These are phyloP conservation scores for Zeuzera pyrina DNA, from an alignment of 2,888 invertebrate species.

Conservation along the genomic window DNA sequence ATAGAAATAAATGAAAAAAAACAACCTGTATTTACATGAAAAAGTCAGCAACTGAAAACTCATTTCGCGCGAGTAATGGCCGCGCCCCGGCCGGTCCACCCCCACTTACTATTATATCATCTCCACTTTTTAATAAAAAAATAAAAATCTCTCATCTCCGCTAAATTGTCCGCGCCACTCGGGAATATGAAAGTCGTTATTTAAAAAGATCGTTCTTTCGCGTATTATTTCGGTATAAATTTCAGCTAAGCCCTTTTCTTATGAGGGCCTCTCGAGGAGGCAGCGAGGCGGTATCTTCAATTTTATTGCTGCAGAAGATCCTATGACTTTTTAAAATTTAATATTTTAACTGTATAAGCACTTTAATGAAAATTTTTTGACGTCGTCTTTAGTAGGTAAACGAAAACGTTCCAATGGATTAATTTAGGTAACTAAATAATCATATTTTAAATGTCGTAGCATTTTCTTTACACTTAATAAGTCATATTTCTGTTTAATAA, in stretches of 20 bases:
- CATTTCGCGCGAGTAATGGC: slow-evolving; percentile 62
- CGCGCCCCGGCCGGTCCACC: slow-evolving; percentile 22
- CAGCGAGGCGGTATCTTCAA: slow-evolving; percentile 28
- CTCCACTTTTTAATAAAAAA: slow-evolving; percentile 59
- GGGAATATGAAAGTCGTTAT: slow-evolving; percentile 71
- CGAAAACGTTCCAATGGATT: no score
- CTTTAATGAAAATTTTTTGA: no score
- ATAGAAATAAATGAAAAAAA: slow-evolving; percentile 9
- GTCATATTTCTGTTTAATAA: no score
- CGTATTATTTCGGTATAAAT: slow-evolving; percentile 71
- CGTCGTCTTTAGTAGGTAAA: no score
- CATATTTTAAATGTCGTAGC: no score
- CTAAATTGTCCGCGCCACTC: slow-evolving; percentile 64
- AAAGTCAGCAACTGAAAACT: slow-evolving; percentile 60
- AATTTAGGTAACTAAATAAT: no score
- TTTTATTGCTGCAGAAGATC: slow-evolving; percentile 45
- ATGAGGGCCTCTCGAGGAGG: slow-evolving; percentile 36
- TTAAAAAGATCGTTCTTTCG: slow-evolving; percentile 63
- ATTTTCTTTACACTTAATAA: no score
- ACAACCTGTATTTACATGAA: slow-evolving; percentile 31
- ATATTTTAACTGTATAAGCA: no score
- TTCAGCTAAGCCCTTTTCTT: slow-evolving; percentile 50
- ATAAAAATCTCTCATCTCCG: slow-evolving; percentile 66
- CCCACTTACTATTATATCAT: slow-evolving; percentile 39
- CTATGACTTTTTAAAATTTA: slow-evolving; percentile 19